Evolutionary conservation across 2,113 vertebrate genomes (phyloP).

Genomic region (Cyprinodon brontotheroides): DNA sequence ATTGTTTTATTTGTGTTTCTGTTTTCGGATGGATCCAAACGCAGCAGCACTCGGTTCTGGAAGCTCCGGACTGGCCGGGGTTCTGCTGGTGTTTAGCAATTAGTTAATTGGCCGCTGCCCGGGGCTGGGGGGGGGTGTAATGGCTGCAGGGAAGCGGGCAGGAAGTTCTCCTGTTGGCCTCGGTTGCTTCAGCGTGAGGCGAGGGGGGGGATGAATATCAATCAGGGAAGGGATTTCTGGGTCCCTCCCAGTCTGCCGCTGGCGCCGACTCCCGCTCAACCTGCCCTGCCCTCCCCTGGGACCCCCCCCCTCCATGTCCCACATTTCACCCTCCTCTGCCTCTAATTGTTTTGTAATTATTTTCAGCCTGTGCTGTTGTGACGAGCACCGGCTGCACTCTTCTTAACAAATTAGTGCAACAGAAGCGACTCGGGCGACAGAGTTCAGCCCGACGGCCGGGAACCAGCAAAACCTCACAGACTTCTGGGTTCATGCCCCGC

Average conservation of each 20-base stretch:
- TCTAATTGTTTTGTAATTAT: conserved; percentile 87
- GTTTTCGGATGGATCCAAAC: too few species aligned
- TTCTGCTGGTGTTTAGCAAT: too few species aligned
- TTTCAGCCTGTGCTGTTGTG: conserved; percentile 84
- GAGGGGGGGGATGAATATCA: conserved; percentile 69
- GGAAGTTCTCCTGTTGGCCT: too few species aligned
- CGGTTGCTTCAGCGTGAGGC: conserved; percentile 45
- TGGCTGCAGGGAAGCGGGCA: too few species aligned
- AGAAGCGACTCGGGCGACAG: conserved; percentile 9
- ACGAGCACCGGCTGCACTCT: conserved; percentile 77
- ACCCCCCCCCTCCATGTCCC: conserved; percentile 67
- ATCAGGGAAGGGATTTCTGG: conserved; percentile 42
- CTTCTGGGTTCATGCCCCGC: too few species aligned
- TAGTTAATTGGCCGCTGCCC: too few species aligned
- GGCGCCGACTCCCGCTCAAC: conserved; percentile 41
- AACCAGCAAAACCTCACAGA: too few species aligned
- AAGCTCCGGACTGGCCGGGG: too few species aligned
- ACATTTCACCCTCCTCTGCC: conserved; percentile 74
- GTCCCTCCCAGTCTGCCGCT: conserved; percentile 27
- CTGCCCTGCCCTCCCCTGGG: conserved; percentile 52
- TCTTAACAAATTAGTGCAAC: conserved; percentile 77
- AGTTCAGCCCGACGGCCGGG: neutral
- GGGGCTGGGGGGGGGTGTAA: too few species aligned
- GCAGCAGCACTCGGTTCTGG: too few species aligned
- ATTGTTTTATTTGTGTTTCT: too few species aligned